Evolutionary conservation across 2,888 invertebrate species (phyloP).

Genomic region (Ormyrus rosae): DNA sequence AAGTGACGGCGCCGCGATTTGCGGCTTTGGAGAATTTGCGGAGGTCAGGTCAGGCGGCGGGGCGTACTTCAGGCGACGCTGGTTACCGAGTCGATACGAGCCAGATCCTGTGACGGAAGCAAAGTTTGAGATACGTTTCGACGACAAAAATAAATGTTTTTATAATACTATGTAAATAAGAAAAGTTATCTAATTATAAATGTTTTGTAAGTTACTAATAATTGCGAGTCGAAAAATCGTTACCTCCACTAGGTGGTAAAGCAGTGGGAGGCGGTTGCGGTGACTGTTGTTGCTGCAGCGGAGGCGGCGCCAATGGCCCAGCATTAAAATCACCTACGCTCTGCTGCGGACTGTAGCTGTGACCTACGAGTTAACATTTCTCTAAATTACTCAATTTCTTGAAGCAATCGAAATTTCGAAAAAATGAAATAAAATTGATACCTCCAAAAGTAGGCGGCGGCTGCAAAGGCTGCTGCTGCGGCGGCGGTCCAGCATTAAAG

Average conservation of each 20-base stretch:
- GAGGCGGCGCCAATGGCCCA: slow-evolving; percentile 54
- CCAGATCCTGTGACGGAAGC: slow-evolving; percentile 61
- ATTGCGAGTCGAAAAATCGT: slow-evolving; percentile 2
- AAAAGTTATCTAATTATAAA: slow-evolving; percentile 6
- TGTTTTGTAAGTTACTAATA: background rate
- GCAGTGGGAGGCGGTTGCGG: slow-evolving; percentile 59
- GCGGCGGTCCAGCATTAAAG: slow-evolving; percentile 51
- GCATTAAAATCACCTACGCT: slow-evolving; percentile 37
- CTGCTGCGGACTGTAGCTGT: background rate
- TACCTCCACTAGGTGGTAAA: slow-evolving; percentile 64
- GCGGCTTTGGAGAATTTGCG: slow-evolving; percentile 21
- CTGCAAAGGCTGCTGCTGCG: background rate
- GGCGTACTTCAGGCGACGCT: slow-evolving; percentile 85
- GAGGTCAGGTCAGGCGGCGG: slow-evolving; percentile 83
- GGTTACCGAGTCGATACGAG: slow-evolving; percentile 82
- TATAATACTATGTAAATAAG: background rate
- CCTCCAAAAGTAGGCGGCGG: too few species aligned
- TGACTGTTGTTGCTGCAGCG: slow-evolving; percentile 38
- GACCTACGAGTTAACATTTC: background rate
- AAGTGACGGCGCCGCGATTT: slow-evolving; percentile 16
- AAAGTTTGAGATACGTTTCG: background rate
- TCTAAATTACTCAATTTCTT: too few species aligned
- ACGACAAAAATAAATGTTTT: slow-evolving; percentile 10
- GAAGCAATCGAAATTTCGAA: too few species aligned
- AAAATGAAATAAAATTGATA: too few species aligned